Evolutionary conservation across 2,113 vertebrate species (phyloP).

Genomic region (Gallinago undulata): DNA sequence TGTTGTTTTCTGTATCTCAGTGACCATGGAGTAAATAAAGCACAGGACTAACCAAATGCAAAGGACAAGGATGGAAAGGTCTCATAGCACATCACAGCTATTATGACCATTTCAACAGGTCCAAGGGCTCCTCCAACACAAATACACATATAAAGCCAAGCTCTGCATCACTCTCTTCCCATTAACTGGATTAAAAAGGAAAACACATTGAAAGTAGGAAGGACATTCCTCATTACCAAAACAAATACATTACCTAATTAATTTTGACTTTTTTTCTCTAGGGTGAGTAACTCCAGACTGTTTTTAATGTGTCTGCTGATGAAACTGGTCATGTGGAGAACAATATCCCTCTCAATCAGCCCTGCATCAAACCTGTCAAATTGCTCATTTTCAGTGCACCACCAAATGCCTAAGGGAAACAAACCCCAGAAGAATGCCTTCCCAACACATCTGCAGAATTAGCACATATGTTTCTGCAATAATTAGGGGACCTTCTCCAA

Average conservation of each 20-base stretch:
- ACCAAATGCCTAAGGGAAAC: background rate
- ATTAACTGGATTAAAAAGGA: background rate
- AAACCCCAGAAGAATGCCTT: background rate
- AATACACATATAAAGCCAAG: background rate
- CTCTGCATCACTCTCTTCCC: background rate
- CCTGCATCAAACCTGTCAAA: constrained; percentile 28
- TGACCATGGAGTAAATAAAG: background rate
- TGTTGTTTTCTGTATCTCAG: background rate
- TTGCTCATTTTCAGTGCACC: background rate
- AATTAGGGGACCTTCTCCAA: background rate
- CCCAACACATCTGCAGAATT: background rate
- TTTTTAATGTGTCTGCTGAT: constrained; percentile 27
- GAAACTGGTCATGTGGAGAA: constrained; percentile 30
- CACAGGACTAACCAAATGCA: background rate
- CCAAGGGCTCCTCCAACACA: background rate
- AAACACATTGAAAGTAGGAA: background rate
- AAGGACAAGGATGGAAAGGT: background rate
- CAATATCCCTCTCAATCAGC: constrained; percentile 16
- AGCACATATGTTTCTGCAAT: background rate
- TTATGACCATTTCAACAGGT: background rate
- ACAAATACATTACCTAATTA: constrained; percentile 38
- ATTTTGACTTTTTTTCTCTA: constrained; percentile 23
- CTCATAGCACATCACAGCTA: background rate
- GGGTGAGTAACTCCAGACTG: constrained; percentile 7
- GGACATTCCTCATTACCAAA: background rate